A percentile compares a stretch with the other conserved stretches of the same genome.
phyloP scores from a whole-genome alignment of 2,113 vertebrate genomes.

The Takifugu flavidus region DNA sequence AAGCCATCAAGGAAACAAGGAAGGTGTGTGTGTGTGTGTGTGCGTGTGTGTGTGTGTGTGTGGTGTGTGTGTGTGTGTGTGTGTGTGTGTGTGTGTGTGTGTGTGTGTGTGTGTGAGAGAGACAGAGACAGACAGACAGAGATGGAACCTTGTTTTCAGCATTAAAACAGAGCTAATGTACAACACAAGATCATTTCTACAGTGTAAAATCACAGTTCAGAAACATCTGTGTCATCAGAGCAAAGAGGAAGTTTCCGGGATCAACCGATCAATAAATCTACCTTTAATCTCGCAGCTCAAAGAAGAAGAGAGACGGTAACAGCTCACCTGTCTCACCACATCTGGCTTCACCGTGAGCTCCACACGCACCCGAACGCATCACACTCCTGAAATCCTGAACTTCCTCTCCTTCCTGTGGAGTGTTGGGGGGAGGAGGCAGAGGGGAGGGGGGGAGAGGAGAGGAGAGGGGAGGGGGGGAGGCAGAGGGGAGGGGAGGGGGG shows the following conservation, averaged over 20 bases:
- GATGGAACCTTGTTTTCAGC: too few relatives aligned
- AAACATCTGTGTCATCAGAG: too few relatives aligned
- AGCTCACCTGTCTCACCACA: constrained; percentile 38
- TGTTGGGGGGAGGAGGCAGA: neutral
- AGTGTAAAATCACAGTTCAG: too few relatives aligned
- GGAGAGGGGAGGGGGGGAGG: neutral
- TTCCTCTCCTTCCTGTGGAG: neutral
- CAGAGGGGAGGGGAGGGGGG: too few relatives aligned
- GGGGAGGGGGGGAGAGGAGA: neutral
- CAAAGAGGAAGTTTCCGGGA: neutral
- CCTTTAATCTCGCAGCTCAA: neutral
- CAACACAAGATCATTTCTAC: too few relatives aligned
- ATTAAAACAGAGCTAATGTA: too few relatives aligned
- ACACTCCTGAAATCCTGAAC: neutral
- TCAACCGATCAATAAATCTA: neutral
- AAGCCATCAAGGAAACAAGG: neutral
- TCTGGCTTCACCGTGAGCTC: constrained; percentile 1
- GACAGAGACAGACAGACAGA: too few relatives aligned
- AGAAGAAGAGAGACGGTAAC: neutral
- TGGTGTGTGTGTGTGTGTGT: too few relatives aligned
- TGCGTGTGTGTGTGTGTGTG: too few relatives aligned
- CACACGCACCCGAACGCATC: neutral
- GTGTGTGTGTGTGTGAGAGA: too few relatives aligned
- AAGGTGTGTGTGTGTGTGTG: too few relatives aligned
- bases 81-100: too few relatives aligned